These are phyloP conservation scores for Paramuricea clavata DNA, from an alignment of 92 coral and sea anemone genomes.

Conservation along the genomic window DNA sequence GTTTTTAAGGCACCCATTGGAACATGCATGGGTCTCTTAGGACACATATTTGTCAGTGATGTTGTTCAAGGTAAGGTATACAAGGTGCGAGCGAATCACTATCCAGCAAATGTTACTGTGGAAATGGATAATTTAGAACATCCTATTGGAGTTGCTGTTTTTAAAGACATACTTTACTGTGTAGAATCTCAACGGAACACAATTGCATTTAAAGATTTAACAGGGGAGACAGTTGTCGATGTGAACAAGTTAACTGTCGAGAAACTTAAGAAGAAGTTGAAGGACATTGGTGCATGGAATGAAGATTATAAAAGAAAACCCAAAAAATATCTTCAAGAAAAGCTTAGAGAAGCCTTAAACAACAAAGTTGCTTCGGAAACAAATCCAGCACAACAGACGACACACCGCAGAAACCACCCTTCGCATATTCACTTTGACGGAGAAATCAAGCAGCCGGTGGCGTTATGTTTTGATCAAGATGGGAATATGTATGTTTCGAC, in stretches of 20 bases:
- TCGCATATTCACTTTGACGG: slow-evolving; percentile 51
- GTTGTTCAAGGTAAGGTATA: slow-evolving; percentile 64
- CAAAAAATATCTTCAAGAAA: slow-evolving; percentile 68
- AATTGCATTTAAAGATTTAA: slow-evolving; percentile 69
- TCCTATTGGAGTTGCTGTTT: slow-evolving; percentile 67
- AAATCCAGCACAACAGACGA: slow-evolving; percentile 49
- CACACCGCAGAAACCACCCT: neutral
- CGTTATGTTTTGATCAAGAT: slow-evolving; percentile 65
- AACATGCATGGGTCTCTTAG: slow-evolving; percentile 53
- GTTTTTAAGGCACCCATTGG: slow-evolving; percentile 72
- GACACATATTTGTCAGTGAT: slow-evolving; percentile 63
- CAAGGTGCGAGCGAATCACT: slow-evolving; percentile 73
- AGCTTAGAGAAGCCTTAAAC: slow-evolving; percentile 67
- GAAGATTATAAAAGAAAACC: slow-evolving; percentile 61
- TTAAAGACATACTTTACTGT: slow-evolving; percentile 58
- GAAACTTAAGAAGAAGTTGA: slow-evolving; percentile 62
- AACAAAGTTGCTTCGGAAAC: slow-evolving; percentile 56
- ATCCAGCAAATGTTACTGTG: slow-evolving; percentile 71
- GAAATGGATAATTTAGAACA: slow-evolving; percentile 64
- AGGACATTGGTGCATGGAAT: slow-evolving; percentile 56
- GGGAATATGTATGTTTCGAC: slow-evolving; percentile 69
- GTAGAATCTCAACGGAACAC: slow-evolving; percentile 66
- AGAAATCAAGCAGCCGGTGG: slow-evolving; percentile 71
- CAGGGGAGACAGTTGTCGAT: slow-evolving; percentile 71
- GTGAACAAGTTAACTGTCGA: slow-evolving; percentile 59